A percentile compares a stretch with the other conserved stretches of the same genome.
phyloP scores from a whole-genome alignment of 2,113 vertebrate species.

The Peromyscus maniculatus region DNA sequence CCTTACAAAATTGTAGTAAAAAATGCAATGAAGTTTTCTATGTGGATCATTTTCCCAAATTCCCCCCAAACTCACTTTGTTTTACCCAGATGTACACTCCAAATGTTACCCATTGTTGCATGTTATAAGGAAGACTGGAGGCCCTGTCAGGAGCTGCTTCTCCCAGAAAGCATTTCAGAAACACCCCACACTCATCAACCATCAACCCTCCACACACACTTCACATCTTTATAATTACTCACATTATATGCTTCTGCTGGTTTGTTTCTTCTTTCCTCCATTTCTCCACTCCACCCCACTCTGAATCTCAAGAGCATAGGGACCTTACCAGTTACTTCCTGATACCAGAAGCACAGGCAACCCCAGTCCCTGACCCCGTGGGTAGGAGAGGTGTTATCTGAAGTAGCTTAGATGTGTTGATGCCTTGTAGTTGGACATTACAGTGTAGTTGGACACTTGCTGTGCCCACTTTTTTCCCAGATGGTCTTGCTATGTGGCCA shows the following conservation, averaged over 20 bases:
- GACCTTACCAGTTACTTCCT: background rate
- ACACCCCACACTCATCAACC: background rate
- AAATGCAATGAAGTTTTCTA: background rate
- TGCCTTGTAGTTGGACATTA: background rate
- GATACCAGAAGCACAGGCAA: background rate
- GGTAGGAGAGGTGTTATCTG: no score
- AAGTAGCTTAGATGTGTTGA: background rate
- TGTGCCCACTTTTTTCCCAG: background rate
- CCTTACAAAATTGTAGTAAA: no score
- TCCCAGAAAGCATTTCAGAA: background rate
- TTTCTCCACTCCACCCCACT: background rate
- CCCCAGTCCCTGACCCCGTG: background rate
- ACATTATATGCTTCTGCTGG: background rate
- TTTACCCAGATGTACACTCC: background rate
- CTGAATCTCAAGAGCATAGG: background rate
- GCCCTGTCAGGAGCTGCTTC: no score
- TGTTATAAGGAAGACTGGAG: no score
- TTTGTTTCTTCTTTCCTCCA: background rate
- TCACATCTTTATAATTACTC: background rate
- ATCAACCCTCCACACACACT: background rate
- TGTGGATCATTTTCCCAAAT: background rate
- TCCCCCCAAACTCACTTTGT: background rate
- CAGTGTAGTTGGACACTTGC: no score
- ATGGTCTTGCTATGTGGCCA: background rate
- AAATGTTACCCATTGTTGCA: no score